Base-by-base conservation (phyloP, 2,888 invertebrate genomes). In the Chalcis sispes region DNA sequence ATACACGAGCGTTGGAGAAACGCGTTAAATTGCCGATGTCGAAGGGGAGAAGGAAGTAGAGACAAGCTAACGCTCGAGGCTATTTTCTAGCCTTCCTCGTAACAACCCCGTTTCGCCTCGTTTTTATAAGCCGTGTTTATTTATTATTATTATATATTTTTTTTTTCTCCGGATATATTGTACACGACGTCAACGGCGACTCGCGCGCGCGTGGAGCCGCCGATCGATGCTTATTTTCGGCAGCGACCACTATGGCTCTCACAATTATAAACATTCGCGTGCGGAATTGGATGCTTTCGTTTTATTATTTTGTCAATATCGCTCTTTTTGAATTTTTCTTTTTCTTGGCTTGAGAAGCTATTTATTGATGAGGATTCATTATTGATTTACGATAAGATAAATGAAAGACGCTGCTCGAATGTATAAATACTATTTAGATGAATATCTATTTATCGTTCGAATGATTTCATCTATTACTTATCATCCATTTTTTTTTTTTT, bases 201-300 rank as follows among this genome's bases (percentile, higher is more conserved):
- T n/a, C 29, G 18, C 52, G 40, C 71, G 50, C 62, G 40, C 58
- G 25, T 52, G 32, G 32, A 23, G 15, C 36, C 72, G 13, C 36
- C 67, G 69, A 69, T 69, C 69, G 56, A 69, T 74, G 61, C 67
- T 66, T 74, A 69, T 69, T 69, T 69, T 69, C 66, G 74, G 56
- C 8, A 56, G n/a, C 61, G 36, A 27, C 67, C n/a, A 27, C 59
- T 1, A 40, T n/a, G n/a, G n/a, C 52, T 20, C 66, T 13, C 40
- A 2, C 64, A 72, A 72, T 72, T 72, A 64, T 48, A 54, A 72
- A 46, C 46, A 32, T 36, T 72, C 42, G 42, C 50, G 59, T 36
- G 18, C 8, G 29, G 15, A 4, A 25, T 27, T 18, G 7, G 32
- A 42, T 18, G n/a, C n/a, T 62, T 20, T 29, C 15, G 4, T 23